Percentiles rank a stretch among this genome's conserved stretches.
phyloP scores from a whole-genome alignment of 2,797 vertebrate genomes.

The Kryptopterus vitreolus region DNA sequence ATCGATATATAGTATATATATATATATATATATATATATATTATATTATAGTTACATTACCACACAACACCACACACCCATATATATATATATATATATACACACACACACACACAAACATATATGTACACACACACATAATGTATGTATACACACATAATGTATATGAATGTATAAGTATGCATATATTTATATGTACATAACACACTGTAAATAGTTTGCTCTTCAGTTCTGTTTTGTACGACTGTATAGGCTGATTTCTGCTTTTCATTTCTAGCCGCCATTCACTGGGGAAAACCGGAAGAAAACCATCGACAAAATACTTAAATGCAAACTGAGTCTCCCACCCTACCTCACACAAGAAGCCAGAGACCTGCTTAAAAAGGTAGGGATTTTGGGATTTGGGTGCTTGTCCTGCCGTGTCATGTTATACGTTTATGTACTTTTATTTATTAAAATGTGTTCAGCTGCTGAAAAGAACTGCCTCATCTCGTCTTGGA shows the following conservation, averaged over 20 bases:
- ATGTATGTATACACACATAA: too few relatives aligned
- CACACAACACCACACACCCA: too few relatives aligned
- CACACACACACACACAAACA: too few relatives aligned
- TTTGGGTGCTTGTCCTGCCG: not conserved
- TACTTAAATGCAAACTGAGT: slow-evolving; percentile 97
- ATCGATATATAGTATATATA: too few relatives aligned
- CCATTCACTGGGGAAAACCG: slow-evolving; percentile 97
- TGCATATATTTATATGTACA: too few relatives aligned
- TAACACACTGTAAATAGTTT: too few relatives aligned
- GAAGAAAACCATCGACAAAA: slow-evolving; percentile 98
- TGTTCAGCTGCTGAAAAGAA: slow-evolving; percentile 94
- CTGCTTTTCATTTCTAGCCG: slow-evolving; percentile 69
- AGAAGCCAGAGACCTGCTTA: slow-evolving; percentile 97
- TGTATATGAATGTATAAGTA: too few relatives aligned
- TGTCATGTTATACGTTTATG: not conserved
- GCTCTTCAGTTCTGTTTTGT: too few relatives aligned
- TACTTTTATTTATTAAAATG: slow-evolving; percentile 5
- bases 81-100: too few relatives aligned
- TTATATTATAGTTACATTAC: too few relatives aligned
- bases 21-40: too few relatives aligned
- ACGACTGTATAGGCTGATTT: not conserved
- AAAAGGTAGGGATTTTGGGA: slow-evolving; percentile 78
- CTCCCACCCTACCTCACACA: slow-evolving; percentile 99
- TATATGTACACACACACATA: too few relatives aligned
- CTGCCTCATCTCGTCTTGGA: slow-evolving; percentile 92